These are phyloP conservation scores for Chunga burmeisteri DNA, from an alignment of 2,113 vertebrate species.

Conservation along the genomic window DNA sequence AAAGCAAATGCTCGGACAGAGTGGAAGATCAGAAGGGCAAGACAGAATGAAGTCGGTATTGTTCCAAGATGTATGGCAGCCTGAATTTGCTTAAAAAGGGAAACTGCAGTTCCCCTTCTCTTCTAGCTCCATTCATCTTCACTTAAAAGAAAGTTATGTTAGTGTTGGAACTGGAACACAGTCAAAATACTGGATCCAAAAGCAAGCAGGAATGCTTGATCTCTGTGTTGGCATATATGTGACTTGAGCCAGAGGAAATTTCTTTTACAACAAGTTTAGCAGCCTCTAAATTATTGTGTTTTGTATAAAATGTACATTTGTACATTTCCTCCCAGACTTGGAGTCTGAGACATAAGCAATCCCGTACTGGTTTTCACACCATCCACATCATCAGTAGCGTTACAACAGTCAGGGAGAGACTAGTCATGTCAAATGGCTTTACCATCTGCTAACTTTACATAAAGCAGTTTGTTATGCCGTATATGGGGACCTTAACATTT, in stretches of 20 bases:
- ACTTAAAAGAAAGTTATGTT: not conserved
- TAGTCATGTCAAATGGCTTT: not conserved
- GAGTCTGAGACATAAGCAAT: not conserved
- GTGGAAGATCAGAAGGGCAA: not conserved
- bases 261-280: not conserved
- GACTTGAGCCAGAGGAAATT: not conserved
- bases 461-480: not conserved
- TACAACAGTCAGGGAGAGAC: not conserved
- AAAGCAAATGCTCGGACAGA: not conserved
- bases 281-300: not conserved
- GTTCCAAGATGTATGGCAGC: not conserved
- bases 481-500: not conserved
- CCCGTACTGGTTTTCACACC: not conserved
- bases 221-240: not conserved
- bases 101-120: not conserved
- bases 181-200: not conserved
- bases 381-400: rapidly evolving
- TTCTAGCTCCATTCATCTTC: not conserved
- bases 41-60: not conserved
- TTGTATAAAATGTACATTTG: not conserved
- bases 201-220: not conserved
- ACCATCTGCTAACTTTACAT: not conserved
- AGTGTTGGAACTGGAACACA: not conserved
- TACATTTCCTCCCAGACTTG: not conserved
- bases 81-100: not conserved